phyloP scores from a whole-genome alignment of 1,140 invertebrate genomes.

The Steinernema feltiae region DNA sequence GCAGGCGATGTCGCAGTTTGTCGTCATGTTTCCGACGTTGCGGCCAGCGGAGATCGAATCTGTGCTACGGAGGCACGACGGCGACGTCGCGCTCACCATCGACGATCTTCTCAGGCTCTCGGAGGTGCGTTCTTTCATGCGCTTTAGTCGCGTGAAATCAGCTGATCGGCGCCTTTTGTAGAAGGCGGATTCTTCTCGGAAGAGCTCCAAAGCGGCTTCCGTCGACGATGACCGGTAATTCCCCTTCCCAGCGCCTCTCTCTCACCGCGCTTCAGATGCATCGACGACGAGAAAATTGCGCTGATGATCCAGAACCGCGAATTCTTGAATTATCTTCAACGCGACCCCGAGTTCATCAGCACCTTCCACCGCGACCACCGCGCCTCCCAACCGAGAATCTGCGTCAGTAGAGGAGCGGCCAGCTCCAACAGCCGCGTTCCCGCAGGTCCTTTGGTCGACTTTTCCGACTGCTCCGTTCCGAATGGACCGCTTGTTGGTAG shows the following conservation, averaged over 20 bases:
- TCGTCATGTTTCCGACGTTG: conserved; percentile 22
- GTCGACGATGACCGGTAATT: background rate
- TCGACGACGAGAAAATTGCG: conserved; percentile 47
- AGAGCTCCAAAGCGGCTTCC: background rate
- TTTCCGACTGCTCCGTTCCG: background rate
- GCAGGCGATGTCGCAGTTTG: conserved; percentile 30
- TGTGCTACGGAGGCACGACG: conserved; percentile 29
- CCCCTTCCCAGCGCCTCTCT: background rate
- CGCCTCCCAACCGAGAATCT: background rate
- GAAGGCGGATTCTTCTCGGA: background rate
- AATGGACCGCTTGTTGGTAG: conserved; percentile 18
- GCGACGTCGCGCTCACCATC: conserved; percentile 28
- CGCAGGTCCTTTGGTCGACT: background rate
- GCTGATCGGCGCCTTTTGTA: background rate
- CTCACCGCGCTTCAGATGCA: conserved; percentile 34
- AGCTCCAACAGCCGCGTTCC: background rate
- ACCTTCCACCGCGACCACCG: background rate
- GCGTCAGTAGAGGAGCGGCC: background rate
- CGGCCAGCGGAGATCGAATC: conserved; percentile 18
- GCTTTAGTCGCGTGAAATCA: background rate
- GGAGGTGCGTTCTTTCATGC: background rate
- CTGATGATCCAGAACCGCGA: conserved; percentile 44
- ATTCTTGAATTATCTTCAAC: conserved; percentile 39
- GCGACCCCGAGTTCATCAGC: background rate
- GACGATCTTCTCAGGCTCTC: conserved; percentile 16